A percentile compares a stretch with the other conserved stretches of the same genome.
Conservation (phyloP, 2,797 vertebrate genomes). For the Neosilurus mollespiculum region DNA sequence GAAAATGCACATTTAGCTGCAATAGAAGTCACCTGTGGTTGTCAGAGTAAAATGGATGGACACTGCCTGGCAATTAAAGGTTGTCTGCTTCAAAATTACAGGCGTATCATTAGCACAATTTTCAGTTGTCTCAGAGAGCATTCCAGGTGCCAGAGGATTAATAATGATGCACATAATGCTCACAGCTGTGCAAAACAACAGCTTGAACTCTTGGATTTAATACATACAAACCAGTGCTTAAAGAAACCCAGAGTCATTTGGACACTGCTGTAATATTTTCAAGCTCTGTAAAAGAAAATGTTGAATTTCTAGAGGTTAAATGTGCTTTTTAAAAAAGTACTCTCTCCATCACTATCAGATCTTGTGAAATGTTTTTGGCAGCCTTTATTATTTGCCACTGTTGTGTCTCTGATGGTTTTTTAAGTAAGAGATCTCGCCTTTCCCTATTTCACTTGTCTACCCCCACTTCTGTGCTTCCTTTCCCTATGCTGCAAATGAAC, state of each 20-base stretch:
- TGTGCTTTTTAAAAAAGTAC: neutral
- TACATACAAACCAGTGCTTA: constrained; percentile 1
- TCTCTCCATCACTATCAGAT: neutral
- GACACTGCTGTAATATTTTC: neutral
- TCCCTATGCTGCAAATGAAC: constrained; percentile 33
- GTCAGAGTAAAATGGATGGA: constrained; percentile 40
- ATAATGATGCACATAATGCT: constrained; percentile 21
- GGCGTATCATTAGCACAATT: constrained; percentile 33
- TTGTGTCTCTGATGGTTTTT: constrained; percentile 33
- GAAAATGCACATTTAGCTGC: constrained; percentile 28
- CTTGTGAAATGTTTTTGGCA: constrained; percentile 31
- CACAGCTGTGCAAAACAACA: constrained; percentile 26
- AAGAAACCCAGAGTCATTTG: neutral
- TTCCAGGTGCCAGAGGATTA: constrained; percentile 24
- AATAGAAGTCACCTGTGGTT: constrained; percentile 31
- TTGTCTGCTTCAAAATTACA: constrained; percentile 33
- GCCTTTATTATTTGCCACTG: constrained; percentile 25
- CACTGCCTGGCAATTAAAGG: constrained; percentile 14
- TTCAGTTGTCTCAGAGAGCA: constrained; percentile 9
- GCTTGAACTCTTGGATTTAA: neutral
- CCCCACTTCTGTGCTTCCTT: neutral
- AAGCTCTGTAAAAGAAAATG: constrained; percentile 4
- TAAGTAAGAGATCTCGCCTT: constrained; percentile 11
- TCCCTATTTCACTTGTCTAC: neutral
- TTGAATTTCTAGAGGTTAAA: constrained; percentile 30